Conservation (phyloP, 1,140 invertebrate genomes). For the Archegozetes longisetosus region DNA sequence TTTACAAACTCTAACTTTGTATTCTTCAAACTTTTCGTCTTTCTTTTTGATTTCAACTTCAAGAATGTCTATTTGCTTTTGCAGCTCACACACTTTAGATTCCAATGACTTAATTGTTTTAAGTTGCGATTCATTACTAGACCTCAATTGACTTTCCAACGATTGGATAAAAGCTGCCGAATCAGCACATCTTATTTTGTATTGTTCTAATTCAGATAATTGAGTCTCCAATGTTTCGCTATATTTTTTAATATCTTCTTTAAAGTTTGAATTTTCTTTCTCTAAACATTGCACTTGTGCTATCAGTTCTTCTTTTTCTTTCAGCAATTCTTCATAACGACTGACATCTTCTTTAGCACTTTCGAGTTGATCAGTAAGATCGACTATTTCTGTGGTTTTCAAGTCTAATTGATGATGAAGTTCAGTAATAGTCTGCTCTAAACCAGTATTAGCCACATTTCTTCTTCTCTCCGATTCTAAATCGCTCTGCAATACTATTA, state of each 20-base stretch:
- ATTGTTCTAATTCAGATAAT: background rate
- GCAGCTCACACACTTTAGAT: conserved; percentile 1
- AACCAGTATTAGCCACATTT: background rate
- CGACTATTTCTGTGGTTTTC: conserved; percentile 5
- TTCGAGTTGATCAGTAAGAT: conserved; percentile 6
- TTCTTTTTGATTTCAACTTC: conserved; percentile 4
- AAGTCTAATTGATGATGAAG: background rate
- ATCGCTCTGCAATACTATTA: conserved; percentile 10
- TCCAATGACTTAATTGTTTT: background rate
- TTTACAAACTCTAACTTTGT: conserved; percentile 7
- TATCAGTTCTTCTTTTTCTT: background rate
- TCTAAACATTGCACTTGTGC: background rate
- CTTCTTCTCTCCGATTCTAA: conserved; percentile 2
- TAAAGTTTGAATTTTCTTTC: background rate
- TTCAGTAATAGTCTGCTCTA: background rate
- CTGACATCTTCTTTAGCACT: background rate
- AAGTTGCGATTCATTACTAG: background rate
- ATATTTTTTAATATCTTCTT: background rate
- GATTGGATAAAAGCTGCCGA: background rate
- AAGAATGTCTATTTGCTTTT: conserved; percentile 3
- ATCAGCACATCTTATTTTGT: background rate
- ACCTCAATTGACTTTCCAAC: background rate
- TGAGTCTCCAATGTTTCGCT: background rate
- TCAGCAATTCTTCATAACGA: background rate
- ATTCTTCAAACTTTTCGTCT: conserved; percentile 11